Percentiles rank a stretch among this genome's conserved stretches.
These are phyloP conservation scores for Ceratotherium simum DNA, from an alignment of 2,113 vertebrate species.

Conservation along the genomic window DNA sequence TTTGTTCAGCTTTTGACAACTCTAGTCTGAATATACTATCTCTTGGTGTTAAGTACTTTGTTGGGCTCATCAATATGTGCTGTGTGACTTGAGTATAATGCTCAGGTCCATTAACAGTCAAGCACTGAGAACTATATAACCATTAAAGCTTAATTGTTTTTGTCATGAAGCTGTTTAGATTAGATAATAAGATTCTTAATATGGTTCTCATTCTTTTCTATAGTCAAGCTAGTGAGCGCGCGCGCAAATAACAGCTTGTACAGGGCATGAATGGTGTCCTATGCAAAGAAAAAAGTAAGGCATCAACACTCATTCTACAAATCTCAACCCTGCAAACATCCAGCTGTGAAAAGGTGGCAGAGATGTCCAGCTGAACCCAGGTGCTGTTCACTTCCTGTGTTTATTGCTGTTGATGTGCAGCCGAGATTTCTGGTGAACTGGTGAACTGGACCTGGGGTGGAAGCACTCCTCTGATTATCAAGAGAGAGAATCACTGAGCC, in stretches of 20 bases:
- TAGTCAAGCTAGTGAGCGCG: not conserved
- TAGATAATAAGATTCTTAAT: not conserved
- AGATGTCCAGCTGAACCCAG: not conserved
- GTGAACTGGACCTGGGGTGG: not conserved
- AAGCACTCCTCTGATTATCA: not conserved
- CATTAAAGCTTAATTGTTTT: conserved; percentile 49
- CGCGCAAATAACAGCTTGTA: not conserved
- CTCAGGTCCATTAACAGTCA: not conserved
- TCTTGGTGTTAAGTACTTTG: conserved; percentile 61
- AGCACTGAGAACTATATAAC: not conserved
- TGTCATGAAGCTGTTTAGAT: conserved; percentile 8
- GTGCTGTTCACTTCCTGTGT: not conserved
- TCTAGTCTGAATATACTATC: not conserved
- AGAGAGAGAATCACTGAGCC: not conserved
- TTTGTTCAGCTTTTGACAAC: not conserved
- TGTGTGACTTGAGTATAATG: not conserved
- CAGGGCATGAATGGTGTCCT: not conserved
- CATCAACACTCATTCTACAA: not conserved
- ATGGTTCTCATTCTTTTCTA: not conserved
- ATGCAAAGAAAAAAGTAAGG: not conserved
- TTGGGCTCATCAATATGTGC: not conserved
- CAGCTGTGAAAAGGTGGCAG: not conserved
- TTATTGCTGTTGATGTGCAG: not conserved
- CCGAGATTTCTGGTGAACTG: not conserved
- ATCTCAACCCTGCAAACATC: not conserved